Evolutionary conservation across 2,888 invertebrate genomes (phyloP), one percentile per base, ranked within the genome.

Genomic region (Proisotoma minuta): DNA sequence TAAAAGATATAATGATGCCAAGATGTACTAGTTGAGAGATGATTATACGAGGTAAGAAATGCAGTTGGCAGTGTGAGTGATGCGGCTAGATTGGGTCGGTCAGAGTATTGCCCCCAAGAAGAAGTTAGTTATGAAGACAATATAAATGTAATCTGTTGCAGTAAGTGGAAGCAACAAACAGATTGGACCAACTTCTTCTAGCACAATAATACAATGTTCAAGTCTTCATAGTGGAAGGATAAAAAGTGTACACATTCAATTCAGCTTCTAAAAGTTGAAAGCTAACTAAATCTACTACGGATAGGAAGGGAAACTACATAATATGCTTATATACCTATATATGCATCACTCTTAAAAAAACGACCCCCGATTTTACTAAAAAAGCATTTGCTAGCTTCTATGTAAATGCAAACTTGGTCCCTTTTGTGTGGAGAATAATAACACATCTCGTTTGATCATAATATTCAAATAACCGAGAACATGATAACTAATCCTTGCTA

Each of bases 101-200:
- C 52, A 26, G 52, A 52, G 52, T 52, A 52, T 52, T 52, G 52
- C 52, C 52, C 52, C 29, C 52, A 52, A 52, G 52, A 52, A 52
- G 29, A 10, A 52, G 52, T 28, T 27, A 28, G 8, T 34, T 15
- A 34, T 10, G 8, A 34, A 34, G 8, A 34, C 8, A 10, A 8
- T 34, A 34, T 15, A 34, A 10, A n/a, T n/a, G n/a, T n/a, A n/a
- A n/a, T n/a, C n/a, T n/a, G n/a, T n/a, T n/a, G n/a, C 49, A 49
- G 49, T n/a, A 12, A 47, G 10, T 18, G 20, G 43, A 20, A 43
- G 43, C 43, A 43, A 43, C 43, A 43, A 50, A 50, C 50, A 50
- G 52, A 52, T 27, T 52, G 52, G 24, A 52, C 3, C n/a, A n/a
- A n/a, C n/a, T n/a, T n/a, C n/a, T n/a, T n/a, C n/a, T 26, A 28